Evolutionary conservation across 2,113 vertebrate genomes (phyloP), one percentile per base, ranked within the genome.

Genomic region (Maccullochella peelii): DNA sequence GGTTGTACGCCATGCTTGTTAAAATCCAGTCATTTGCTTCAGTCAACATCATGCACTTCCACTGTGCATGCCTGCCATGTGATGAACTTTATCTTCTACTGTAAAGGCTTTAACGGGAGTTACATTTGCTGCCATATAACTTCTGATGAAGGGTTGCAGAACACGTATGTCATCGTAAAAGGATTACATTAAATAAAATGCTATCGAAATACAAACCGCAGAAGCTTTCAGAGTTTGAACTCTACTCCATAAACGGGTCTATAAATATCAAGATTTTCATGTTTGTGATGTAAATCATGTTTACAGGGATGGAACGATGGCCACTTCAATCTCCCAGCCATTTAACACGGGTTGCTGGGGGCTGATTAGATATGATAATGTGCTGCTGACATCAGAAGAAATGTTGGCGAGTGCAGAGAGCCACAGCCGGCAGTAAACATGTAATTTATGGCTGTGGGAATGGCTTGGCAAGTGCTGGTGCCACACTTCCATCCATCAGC

Each of bases 291-390:
- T 69, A 84, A 92, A 89, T 92, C 50, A 54, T 94, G 92, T 95
- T 95, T 91, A 91, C 89, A 87, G 86, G 88, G 82, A 80, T 73
- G 73, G 27, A 87, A 73, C 50, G 30, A 61, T 74, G 50, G 82
- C 87, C 85, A 76, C 91, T 93, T 82, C 79, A 55, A 76, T 86
- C 91, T 63, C 61, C 70, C 86, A 72, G 79, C 90, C 74, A 65
- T 94, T 95, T 90, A 85, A 86, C 84, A 76, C 78, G 40, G 92
- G 94, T 94, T 94, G 91, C 90, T 80, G 71, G 91, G 88, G 91
- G 91, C 87, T 92, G 89, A 95, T 96, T 96, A 94, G 95, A 95
- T 91, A 95, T 95, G 94, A 93, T 93, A 95, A 96, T 95, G 92
- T 61, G 44, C 61, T 86, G 92, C 92, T 73, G 77, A 89, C 94